Base-by-base conservation (phyloP, 2,797 vertebrate species). In the Myripristis murdjan region DNA sequence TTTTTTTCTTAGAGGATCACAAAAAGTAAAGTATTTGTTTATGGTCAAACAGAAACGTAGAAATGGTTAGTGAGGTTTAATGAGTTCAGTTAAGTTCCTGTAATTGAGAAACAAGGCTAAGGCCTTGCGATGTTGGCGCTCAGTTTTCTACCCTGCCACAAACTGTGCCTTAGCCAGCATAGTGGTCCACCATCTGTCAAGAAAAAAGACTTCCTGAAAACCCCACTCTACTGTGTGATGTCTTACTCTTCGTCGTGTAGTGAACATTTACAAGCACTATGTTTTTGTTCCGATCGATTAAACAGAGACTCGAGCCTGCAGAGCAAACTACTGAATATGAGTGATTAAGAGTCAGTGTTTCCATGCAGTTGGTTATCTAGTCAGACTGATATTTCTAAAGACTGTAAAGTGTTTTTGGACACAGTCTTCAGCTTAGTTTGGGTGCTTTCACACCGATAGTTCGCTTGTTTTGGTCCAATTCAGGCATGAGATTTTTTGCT, bases 171-270 rank as follows among this genome's bases (percentile, higher is more conserved):
- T 52, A 52, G 33, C 15, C 47, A 54, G 23, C n/a, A 6, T 53
- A 65, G 51, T 43, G 60, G 46, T 54, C 62, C 62, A 49, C 23
- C 52, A 44, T 15, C 33, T 1, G 73, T 71, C 69, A 79, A 89
- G 75, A 77, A 59, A 70, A 84, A 85, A 84, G 81, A 53, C 58
- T 60, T 15, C n/a, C 83, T 63, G 60, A 62, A 14, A 23, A 26
- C 53, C 61, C 54, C 48, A 37, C 82, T 77, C 49, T 46, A 77
- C 52, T 56, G 60, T 76, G 79, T 83, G 76, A 81, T 24, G 20
- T 43, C 4, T 70, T 66, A 68, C 73, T 78, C 48, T 26, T 85
- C 52, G 70, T 61, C 28, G 46, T 51, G 24, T 55, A 24, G 20
- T 48, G 18, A 20, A 20, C 46, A 22, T 9, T 48, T 20, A 22